Evolutionary conservation across 2,888 invertebrate genomes (phyloP).

Genomic region (Lithosia quadra): DNA sequence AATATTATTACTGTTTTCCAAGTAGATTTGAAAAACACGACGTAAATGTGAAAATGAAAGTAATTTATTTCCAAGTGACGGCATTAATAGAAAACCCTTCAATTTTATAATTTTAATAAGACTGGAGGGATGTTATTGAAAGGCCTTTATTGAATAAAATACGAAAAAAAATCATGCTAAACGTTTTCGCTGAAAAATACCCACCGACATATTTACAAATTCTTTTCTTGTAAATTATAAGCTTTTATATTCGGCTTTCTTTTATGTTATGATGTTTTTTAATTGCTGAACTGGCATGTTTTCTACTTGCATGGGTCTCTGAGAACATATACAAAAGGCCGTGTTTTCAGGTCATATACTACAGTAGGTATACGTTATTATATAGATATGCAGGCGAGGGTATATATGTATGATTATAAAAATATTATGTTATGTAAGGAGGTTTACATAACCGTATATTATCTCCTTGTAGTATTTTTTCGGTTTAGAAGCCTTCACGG

Average conservation of each 20-base stretch:
- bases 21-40: slow-evolving; percentile 37
- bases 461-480: neutral
- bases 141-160: slow-evolving; percentile 70
- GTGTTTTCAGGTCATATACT: neutral
- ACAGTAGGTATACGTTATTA: neutral
- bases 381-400: neutral
- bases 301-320: neutral
- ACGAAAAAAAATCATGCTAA: slow-evolving; percentile 65
- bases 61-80: slow-evolving; percentile 59
- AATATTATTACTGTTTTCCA: slow-evolving; percentile 36
- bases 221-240: slow-evolving; percentile 59
- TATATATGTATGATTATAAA: neutral
- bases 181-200: slow-evolving; percentile 61
- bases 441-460: neutral
- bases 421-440: neutral
- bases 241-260: slow-evolving; percentile 49
- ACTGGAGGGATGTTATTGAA: slow-evolving; percentile 72
- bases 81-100: slow-evolving; percentile 64
- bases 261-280: neutral
- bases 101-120: slow-evolving; percentile 68
- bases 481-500: neutral
- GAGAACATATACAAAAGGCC: neutral
- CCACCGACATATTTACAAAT: slow-evolving; percentile 54
- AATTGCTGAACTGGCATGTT: neutral
- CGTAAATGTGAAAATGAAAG: slow-evolving; percentile 51